Conservation (phyloP, 2,113 vertebrate species). For the Cricetomys ansorgei region DNA sequence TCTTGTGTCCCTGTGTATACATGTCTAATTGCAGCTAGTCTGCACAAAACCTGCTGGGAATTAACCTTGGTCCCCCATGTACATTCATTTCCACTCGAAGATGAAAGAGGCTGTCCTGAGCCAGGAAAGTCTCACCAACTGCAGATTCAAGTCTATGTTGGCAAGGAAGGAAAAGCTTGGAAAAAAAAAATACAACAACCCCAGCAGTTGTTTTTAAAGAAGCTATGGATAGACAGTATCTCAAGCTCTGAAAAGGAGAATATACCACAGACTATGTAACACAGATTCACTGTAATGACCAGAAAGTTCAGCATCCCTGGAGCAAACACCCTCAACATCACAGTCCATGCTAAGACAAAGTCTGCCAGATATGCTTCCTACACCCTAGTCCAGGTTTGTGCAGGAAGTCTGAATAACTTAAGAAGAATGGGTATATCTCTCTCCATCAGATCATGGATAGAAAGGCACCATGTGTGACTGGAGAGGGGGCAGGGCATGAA, state of each 20-base stretch:
- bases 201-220: background rate
- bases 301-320: background rate
- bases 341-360: background rate
- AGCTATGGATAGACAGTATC: background rate
- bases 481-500: background rate
- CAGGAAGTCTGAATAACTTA: background rate
- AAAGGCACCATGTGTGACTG: background rate
- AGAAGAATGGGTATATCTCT: background rate
- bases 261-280: background rate
- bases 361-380: background rate
- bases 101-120: background rate
- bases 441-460: background rate
- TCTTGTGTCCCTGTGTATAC: too few relatives aligned
- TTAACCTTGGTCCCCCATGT: fast-evolving
- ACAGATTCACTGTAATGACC: too few relatives aligned
- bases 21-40: background rate
- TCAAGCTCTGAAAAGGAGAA: background rate
- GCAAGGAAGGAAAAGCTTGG: background rate
- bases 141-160: background rate
- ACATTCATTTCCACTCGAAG: too few relatives aligned
- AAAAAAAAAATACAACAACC: background rate
- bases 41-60: too few relatives aligned
- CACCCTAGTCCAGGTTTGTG: too few relatives aligned
- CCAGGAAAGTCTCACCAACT: background rate
- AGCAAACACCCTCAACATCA: background rate